Conservation (phyloP, 1,140 invertebrate species). For the Polypedilum pembai region DNA sequence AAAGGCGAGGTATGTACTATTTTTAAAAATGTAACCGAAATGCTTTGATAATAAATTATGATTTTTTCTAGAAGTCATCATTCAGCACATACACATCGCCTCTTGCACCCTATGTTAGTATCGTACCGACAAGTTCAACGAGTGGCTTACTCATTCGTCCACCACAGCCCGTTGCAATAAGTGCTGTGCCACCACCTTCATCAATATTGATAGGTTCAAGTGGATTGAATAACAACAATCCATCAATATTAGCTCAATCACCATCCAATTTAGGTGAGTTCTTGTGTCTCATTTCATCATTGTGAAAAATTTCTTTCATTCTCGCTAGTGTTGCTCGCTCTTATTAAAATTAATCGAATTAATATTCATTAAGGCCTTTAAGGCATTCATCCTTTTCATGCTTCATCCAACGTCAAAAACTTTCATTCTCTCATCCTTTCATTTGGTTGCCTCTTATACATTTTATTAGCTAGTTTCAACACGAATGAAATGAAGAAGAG, state of each 20-base stretch:
- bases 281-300: not conserved
- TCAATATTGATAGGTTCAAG: slow-evolving; percentile 20
- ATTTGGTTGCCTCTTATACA: not conserved
- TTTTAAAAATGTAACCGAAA: not conserved
- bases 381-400: not conserved
- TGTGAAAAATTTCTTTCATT: not conserved
- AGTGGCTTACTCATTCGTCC: not conserved
- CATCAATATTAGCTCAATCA: slow-evolving; percentile 28
- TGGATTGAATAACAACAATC: slow-evolving; percentile 27
- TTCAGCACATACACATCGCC: slow-evolving; percentile 11
- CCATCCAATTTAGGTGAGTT: slow-evolving; percentile 26
- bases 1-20: slow-evolving; percentile 35
- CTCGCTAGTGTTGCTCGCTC: not conserved
- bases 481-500: slow-evolving; percentile 5
- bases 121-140: slow-evolving; percentile 11
- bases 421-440: not conserved
- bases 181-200: not conserved
- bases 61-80: slow-evolving; percentile 11
- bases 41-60: not conserved
- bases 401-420: too few species aligned
- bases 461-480: not conserved
- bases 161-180: not conserved
- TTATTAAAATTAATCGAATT: slow-evolving; percentile 24
- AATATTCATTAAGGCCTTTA: slow-evolving; percentile 21
- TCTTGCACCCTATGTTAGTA: not conserved